Percentiles rank a stretch among this genome's conserved stretches.
phyloP scores from a whole-genome alignment of 2,888 invertebrate species.

The Boloria euphrosyne region DNA sequence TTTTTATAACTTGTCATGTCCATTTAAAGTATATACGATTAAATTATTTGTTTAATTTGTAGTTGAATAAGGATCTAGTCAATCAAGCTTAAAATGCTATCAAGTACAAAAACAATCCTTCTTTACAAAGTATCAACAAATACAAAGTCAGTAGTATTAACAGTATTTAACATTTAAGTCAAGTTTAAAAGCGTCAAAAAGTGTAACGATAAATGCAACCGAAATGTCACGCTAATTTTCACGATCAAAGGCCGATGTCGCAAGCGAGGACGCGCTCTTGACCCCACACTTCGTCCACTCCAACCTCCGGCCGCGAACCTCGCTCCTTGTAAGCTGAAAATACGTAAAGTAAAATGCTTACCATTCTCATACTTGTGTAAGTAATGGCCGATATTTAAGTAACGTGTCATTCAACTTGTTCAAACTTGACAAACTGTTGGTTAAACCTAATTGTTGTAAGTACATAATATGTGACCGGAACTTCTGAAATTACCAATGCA shows the following conservation, averaged over 20 bases:
- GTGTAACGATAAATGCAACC: constrained; percentile 5
- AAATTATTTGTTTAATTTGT: too few species aligned
- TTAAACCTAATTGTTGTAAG: neutral
- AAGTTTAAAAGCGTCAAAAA: neutral
- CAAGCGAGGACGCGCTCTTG: constrained; percentile 28
- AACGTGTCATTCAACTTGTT: constrained; percentile 5
- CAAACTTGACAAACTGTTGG: neutral
- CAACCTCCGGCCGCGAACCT: constrained; percentile 14
- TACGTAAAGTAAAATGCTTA: neutral
- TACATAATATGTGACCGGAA: neutral
- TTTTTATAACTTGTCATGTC: too few species aligned
- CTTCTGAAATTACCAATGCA: neutral
- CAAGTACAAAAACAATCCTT: too few species aligned
- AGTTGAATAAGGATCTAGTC: too few species aligned
- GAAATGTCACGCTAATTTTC: constrained; percentile 12
- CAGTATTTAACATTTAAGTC: neutral
- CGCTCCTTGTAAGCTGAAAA: neutral
- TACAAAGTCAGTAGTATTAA: too few species aligned
- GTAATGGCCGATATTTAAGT: neutral
- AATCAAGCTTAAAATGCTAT: too few species aligned
- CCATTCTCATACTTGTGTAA: neutral
- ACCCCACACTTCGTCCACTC: constrained; percentile 15
- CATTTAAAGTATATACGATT: too few species aligned
- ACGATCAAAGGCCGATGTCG: constrained; percentile 8
- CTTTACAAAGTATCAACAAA: too few species aligned